Percentiles rank a stretch among this genome's conserved stretches.
These are phyloP conservation scores for Sinonovacula constricta DNA, from an alignment of 1,140 invertebrate species.

Conservation along the genomic window DNA sequence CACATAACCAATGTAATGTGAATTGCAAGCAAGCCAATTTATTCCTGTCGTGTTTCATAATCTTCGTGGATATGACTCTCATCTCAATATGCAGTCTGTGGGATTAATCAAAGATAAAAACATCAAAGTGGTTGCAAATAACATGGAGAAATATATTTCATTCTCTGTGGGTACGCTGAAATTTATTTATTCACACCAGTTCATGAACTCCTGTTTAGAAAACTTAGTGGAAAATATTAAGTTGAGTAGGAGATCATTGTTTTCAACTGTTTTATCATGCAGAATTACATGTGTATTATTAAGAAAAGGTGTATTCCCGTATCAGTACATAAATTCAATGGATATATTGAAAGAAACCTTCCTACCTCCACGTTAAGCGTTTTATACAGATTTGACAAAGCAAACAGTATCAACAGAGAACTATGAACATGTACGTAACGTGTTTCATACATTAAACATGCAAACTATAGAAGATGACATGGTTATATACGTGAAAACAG, in stretches of 20 bases:
- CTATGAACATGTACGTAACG: too few relatives aligned
- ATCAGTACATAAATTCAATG: constrained; percentile 66
- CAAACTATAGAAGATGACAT: not conserved
- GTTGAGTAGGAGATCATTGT: not conserved
- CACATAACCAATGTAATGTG: not conserved
- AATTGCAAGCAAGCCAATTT: not conserved
- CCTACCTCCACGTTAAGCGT: not conserved
- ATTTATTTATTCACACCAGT: constrained; percentile 16
- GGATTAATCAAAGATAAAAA: constrained; percentile 53
- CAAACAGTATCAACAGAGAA: not conserved
- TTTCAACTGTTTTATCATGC: constrained; percentile 1
- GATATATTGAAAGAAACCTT: too few relatives aligned
- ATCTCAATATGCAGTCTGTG: constrained; percentile 69
- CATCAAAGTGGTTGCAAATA: too few relatives aligned
- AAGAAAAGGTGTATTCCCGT: constrained; percentile 66
- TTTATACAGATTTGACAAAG: not conserved
- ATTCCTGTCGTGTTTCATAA: constrained; percentile 78
- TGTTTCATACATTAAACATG: not conserved
- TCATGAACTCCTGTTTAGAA: not conserved
- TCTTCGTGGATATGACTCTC: constrained; percentile 73
- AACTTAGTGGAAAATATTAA: constrained; percentile 19
- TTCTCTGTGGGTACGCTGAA: constrained; percentile 13
- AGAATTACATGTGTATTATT: constrained; percentile 32
- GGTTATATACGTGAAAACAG: too few relatives aligned
- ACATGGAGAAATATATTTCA: too few relatives aligned